Conservation (phyloP, 2,797 vertebrate genomes). For the Stomatorhinus walkeri region DNA sequence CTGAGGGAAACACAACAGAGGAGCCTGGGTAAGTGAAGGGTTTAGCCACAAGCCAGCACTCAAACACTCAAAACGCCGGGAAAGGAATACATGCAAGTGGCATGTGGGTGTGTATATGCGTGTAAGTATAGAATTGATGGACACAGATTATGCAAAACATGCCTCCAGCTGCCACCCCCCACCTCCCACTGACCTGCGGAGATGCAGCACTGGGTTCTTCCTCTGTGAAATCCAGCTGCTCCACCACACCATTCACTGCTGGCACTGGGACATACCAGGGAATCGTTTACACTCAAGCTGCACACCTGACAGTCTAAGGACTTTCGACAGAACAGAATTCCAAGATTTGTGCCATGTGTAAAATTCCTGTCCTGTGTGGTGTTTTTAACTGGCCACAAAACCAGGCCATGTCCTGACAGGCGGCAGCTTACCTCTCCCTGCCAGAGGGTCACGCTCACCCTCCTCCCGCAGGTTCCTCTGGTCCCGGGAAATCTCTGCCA, state of each 20-base stretch:
- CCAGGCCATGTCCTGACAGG: background rate
- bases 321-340: background rate
- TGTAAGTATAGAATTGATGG: background rate
- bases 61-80: background rate
- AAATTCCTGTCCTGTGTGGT: background rate
- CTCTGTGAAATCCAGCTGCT: slow-evolving; percentile 68
- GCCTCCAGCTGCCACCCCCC: background rate
- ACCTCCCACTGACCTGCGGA: slow-evolving; percentile 42
- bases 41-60: background rate
- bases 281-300: background rate
- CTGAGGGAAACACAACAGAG: slow-evolving; percentile 37
- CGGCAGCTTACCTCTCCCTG: slow-evolving; percentile 42
- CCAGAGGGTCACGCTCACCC: slow-evolving; percentile 39
- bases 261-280: background rate
- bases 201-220: slow-evolving; percentile 52
- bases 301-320: background rate
- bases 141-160: background rate
- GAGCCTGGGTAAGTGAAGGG: background rate
- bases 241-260: slow-evolving; percentile 59
- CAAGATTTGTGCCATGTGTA: background rate
- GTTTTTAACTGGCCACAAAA: background rate
- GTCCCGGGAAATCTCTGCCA: slow-evolving; percentile 69
- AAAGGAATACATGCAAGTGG: background rate
- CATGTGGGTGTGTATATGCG: background rate
- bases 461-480: slow-evolving; percentile 66